Conservation (phyloP, 2,888 invertebrate genomes). For the Eilema caniola region DNA sequence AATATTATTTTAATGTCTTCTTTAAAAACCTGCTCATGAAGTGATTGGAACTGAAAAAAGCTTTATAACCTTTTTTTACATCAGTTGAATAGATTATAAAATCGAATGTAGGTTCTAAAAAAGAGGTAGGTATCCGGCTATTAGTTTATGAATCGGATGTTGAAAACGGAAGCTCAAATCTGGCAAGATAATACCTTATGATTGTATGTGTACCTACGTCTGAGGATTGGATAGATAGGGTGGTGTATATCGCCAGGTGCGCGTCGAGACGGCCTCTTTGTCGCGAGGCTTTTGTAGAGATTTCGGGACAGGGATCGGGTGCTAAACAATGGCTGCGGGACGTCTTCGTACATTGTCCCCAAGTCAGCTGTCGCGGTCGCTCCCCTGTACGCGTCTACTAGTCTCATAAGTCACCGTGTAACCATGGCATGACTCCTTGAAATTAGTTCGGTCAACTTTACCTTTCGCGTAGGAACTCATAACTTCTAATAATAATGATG, state of each 20-base stretch:
- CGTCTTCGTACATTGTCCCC: slow-evolving; percentile 83
- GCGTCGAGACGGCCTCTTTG: slow-evolving; percentile 71
- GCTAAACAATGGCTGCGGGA: slow-evolving; percentile 80
- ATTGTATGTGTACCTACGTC: slow-evolving; percentile 57
- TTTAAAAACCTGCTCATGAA: slow-evolving; percentile 32
- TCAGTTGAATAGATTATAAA: slow-evolving; percentile 10
- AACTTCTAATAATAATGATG: slow-evolving; percentile 34
- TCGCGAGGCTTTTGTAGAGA: slow-evolving; percentile 70
- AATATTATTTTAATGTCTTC: slow-evolving; percentile 54
- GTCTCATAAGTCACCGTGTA: slow-evolving; percentile 65
- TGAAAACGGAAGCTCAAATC: slow-evolving; percentile 65
- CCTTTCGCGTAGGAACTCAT: slow-evolving; percentile 51
- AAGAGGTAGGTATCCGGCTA: slow-evolving; percentile 33
- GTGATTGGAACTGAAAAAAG: slow-evolving; percentile 4
- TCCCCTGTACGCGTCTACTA: slow-evolving; percentile 61
- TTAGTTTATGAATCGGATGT: slow-evolving; percentile 57
- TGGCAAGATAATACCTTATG: slow-evolving; percentile 56
- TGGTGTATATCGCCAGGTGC: slow-evolving; percentile 79
- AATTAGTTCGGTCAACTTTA: slow-evolving; percentile 59
- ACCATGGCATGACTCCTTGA: slow-evolving; percentile 45
- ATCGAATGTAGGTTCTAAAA: slow-evolving; percentile 26
- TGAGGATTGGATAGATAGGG: slow-evolving; percentile 74
- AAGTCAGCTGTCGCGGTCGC: slow-evolving; percentile 80
- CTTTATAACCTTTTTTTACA: background rate
- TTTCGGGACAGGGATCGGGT: slow-evolving; percentile 65